Base-by-base conservation (phyloP, 1,140 invertebrate species). In the Platyscapa corneri region DNA sequence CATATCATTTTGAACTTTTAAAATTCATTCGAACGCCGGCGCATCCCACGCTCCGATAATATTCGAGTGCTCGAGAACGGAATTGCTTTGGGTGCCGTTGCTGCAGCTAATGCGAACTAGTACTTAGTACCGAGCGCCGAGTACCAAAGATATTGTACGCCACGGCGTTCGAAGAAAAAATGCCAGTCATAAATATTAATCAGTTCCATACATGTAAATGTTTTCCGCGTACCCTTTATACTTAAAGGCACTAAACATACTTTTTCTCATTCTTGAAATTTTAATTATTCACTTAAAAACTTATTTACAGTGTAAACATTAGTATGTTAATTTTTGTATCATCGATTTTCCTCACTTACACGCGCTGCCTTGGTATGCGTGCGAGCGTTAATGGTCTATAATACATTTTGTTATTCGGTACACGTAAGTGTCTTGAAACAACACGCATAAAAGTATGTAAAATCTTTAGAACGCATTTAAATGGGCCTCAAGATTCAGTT, bases 351-450 rank as follows among this genome's bases (percentile, higher is more conserved):
- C 39, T 42, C 20, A 74, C 3, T 74, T 10, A 12, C 23, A n/a
- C 20, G 1, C 1, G 37, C 27, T n/a, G 7, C 37, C 14, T 74
- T 14, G n/a, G 23, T 42, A n/a, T 20, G 70, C 70, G 10, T 37
- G 12, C 39, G 70, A n/a, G 37, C 37, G 70, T n/a, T 42, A 70
- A 70, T 74, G 39, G 70, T 74, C 37, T 74, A 60, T 60, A 74
- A 74, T 70, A 42, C 37, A 42, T 42, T 74, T 74, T 42, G 37
- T 74, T 74, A 70, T 74, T 74, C 37, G 8, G 39, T 74, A n/a
- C 70, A 42, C 70, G 70, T 72, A 72, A 39, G n/a, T 27, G 70
- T 42, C 39, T 74, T 74, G n/a, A 39, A 74, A 27, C 70, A 74
- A 42, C 37, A 32, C 3, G 18, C 70, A 74, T 74, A 74, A 39